Conservation (phyloP, 2,797 vertebrate genomes). For the Fistularia tabacaria region DNA sequence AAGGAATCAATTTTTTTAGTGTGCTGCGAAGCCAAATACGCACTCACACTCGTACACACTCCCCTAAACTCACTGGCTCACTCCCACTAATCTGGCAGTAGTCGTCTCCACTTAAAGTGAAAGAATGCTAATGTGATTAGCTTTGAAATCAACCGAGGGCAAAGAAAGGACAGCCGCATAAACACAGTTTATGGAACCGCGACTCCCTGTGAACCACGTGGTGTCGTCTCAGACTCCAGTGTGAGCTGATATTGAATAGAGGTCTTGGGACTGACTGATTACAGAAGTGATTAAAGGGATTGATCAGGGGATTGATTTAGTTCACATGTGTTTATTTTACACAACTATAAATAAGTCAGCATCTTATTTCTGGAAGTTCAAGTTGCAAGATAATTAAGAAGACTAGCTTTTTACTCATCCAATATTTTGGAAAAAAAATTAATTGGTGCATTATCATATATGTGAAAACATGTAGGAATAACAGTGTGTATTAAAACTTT, state of each 20-base stretch:
- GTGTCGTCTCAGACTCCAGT: not conserved
- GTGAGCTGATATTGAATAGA: constrained; percentile 14
- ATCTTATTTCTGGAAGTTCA: no score
- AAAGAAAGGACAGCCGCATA: constrained; percentile 5
- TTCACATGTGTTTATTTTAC: not conserved
- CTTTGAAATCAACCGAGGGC: constrained; percentile 8
- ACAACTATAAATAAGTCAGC: no score
- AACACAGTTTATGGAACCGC: no score
- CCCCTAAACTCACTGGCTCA: constrained; percentile 3
- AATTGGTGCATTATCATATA: no score
- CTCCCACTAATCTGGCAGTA: constrained; percentile 15
- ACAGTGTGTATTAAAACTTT: no score
- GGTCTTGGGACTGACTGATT: constrained; percentile 10
- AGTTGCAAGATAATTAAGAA: no score
- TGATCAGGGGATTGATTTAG: constrained; percentile 4
- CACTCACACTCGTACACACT: constrained; percentile 2
- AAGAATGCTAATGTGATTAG: constrained; percentile 34
- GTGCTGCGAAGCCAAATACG: not conserved
- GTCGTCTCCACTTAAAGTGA: constrained; percentile 25
- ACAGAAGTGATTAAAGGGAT: constrained; percentile 4
- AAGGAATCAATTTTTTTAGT: no score
- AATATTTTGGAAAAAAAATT: no score
- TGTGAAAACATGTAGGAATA: no score
- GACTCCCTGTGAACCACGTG: not conserved
- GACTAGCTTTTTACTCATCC: no score